Conservation (phyloP, 1,140 invertebrate genomes). For the honey bee (Apis mellifera) region DNA sequence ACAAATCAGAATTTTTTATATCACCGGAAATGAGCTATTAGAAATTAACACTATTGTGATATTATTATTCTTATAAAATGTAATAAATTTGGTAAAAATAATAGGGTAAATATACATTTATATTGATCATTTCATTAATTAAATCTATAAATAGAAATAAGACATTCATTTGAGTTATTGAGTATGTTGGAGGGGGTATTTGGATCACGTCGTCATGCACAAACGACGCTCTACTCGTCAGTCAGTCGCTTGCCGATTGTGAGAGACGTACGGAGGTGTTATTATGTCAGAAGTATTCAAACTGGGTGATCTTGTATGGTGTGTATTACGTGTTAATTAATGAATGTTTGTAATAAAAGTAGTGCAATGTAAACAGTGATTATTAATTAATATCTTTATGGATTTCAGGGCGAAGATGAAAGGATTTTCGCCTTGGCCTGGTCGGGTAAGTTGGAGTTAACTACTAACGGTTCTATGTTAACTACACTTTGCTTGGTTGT, state of each 20-base stretch:
- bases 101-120: neutral
- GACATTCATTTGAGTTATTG: slow-evolving; percentile 45
- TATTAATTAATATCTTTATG: slow-evolving; percentile 71
- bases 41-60: neutral
- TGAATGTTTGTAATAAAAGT: slow-evolving; percentile 19
- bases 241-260: slow-evolving; percentile 78
- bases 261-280: slow-evolving; percentile 31
- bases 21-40: slow-evolving; percentile 18
- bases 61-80: neutral
- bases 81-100: neutral
- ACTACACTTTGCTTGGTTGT: slow-evolving; percentile 53
- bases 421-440: slow-evolving; percentile 96
- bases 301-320: slow-evolving; percentile 90
- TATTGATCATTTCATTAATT: neutral
- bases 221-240: slow-evolving; percentile 71
- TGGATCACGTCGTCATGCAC: slow-evolving; percentile 68
- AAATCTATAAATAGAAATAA: neutral
- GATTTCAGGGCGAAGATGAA: slow-evolving; percentile 97
- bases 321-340: slow-evolving; percentile 74
- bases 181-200: slow-evolving; percentile 49
- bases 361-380: slow-evolving; percentile 27
- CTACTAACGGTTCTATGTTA: slow-evolving; percentile 64
- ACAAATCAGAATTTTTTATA: slow-evolving; percentile 24
- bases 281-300: slow-evolving; percentile 85
- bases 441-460: slow-evolving; percentile 88